Conservation (phyloP, 2,113 vertebrate genomes). For the Turdus rufiventris region DNA sequence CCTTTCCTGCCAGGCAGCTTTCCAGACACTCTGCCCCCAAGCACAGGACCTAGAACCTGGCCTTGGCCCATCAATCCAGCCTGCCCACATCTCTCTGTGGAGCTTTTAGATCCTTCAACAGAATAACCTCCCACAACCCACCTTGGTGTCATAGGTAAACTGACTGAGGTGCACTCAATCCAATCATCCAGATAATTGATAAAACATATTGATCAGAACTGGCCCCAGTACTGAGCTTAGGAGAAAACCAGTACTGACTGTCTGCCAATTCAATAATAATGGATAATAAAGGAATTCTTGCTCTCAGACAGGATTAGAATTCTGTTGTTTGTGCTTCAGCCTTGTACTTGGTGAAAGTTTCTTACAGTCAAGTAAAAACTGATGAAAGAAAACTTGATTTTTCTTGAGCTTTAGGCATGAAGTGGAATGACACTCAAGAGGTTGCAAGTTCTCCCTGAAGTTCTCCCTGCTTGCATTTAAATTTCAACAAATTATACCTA, state of each 20-base stretch:
- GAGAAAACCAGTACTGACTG: neutral
- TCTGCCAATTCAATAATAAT: accelerated
- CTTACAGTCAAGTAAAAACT: neutral
- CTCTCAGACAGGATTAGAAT: neutral
- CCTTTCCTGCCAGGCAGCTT: neutral
- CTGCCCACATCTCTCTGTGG: neutral
- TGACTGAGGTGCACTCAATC: accelerated
- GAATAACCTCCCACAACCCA: neutral
- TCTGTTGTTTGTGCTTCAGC: neutral
- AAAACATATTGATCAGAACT: neutral
- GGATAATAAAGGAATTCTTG: neutral
- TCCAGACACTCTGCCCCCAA: neutral
- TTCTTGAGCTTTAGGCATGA: neutral
- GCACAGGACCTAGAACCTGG: neutral
- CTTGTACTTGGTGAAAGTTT: neutral
- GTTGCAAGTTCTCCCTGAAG: neutral
- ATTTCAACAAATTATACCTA: neutral
- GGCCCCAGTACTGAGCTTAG: neutral
- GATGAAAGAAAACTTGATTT: neutral
- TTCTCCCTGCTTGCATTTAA: neutral
- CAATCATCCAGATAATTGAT: neutral
- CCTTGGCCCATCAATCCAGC: neutral
- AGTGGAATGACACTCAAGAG: neutral
- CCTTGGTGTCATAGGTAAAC: neutral
- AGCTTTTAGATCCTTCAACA: neutral